Base-by-base conservation (phyloP, 2,113 vertebrate genomes). In the Willisornis vidua region DNA sequence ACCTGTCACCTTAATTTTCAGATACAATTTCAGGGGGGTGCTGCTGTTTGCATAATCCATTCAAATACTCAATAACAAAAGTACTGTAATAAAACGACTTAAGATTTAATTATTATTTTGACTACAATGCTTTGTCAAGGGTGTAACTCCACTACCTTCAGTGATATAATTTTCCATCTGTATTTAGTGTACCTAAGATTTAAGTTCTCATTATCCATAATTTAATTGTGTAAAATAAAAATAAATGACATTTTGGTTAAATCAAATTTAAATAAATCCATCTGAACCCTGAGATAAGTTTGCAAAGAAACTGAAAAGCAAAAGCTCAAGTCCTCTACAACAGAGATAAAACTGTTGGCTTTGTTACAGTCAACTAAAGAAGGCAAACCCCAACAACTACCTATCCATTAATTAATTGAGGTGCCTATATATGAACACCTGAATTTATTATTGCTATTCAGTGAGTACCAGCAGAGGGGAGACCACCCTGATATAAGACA, bases 31-130 rank as follows among this genome's bases (percentile, higher is more conserved):
- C 43, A 89, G 61, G 81, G 41, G 61, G 26, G 14, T 72, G 65
- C 39, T 78, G 33, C 65, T 87, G 65, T 86, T 95, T 87, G 87
- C 48, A 63, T 18, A 80, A 91, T 49, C 25, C 18, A 54, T 63
- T 86, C 51, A 86, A 74, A 80, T 33, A 57, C 20, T 68, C 86
- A 92, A 22, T 57, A 61, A 73, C 10, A 90, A 80, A 90, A 87
- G 43, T 39, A 74, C 16, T 71, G n/a, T 29, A 91, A 85, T 61
- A 70, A 80, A 95, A 52, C 31, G 49, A 62, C 35, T 66, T 41
- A 88, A 65, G 58, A 74, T 71, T 45, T 87, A 87, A 96, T 94
- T 88, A 71, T 72, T 90, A 89, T 89, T 71, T 91, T 86, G 89
- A 71, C 39, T 78, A 52, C 43, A 91, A 28, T 43, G 39, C 57